Evolutionary conservation across 2,888 invertebrate genomes (phyloP), one percentile per base, ranked within the genome.

Genomic region (Phengaris arion): DNA sequence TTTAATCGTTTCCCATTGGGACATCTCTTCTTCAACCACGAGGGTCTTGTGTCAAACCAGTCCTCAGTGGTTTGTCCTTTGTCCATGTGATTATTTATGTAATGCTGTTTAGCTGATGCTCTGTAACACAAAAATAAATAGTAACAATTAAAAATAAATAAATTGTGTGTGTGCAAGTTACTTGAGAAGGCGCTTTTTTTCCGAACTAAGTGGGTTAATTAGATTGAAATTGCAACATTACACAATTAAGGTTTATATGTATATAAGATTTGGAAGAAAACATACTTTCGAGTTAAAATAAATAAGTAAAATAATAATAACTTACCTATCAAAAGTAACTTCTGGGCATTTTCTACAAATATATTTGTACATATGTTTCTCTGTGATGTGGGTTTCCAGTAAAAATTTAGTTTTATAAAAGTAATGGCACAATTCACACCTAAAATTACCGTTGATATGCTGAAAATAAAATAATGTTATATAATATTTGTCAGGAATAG

Each of bases 361-460:
- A 83, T 91, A 93, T 79, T 93, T 93, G 80, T 89, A 92, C 86
- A 90, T 86, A 77, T 93, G 93, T 79, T 93, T 91, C 55, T 90
- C 91, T 48, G 88, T 89, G 82, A 90, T 87, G 68, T 93, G 93
- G 0, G 85, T 86, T 79, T 88, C 88, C n/a, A 93, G 79, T 45
- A 92, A 81, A 74, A 89, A 91, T 9, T 90, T 88, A 0, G 91
- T 90, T 82, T 90, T 92, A 79, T 91, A 93, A 78, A 87, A 91
- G 79, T 85, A 89, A 76, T 85, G 81, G 80, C 93, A 93, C 22
- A 93, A 77, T 0, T 85, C 83, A 82, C 93, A 93, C 45, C 82
- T 84, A 77, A 81, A 88, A 57, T 77, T 83, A 0, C 92, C 93
- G 78, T 87, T 91, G 5, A 84, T 78, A 79, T 90, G 87, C 92